phyloP scores from a whole-genome alignment of 2,888 invertebrate genomes.

The Melipona bicolor region DNA sequence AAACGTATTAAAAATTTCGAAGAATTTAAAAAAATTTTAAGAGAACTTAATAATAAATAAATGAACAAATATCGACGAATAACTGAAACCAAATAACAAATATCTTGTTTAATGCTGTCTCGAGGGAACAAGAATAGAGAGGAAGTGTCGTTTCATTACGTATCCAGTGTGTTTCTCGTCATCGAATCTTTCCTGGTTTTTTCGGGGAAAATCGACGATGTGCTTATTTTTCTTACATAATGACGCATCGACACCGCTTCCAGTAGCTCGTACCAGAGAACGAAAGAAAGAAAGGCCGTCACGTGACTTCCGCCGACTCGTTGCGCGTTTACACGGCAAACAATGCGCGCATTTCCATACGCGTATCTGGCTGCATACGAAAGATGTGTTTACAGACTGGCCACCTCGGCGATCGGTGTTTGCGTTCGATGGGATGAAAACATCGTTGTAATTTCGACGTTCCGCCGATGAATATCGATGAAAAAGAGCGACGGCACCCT shows the following conservation, averaged over 20 bases:
- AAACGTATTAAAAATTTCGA: too few species aligned
- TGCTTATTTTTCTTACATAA: conserved; percentile 48
- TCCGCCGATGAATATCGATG: conserved; percentile 18
- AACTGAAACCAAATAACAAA: too few species aligned
- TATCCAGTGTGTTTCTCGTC: too few species aligned
- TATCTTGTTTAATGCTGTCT: too few species aligned
- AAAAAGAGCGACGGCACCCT: not conserved
- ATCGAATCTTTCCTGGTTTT: not conserved
- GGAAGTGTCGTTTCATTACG: too few species aligned
- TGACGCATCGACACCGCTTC: conserved; percentile 66
- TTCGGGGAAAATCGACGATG: not conserved
- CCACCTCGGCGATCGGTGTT: conserved; percentile 17
- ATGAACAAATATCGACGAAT: too few species aligned
- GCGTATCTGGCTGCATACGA: conserved; percentile 52
- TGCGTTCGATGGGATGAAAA: conserved; percentile 32
- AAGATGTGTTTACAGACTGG: conserved; percentile 27
- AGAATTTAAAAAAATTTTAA: too few species aligned
- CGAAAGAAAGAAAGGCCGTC: conserved; percentile 55
- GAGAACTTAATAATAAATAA: too few species aligned
- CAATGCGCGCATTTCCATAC: conserved; percentile 66
- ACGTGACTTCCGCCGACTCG: conserved; percentile 81
- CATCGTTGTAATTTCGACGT: conserved; percentile 19
- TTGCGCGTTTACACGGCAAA: conserved; percentile 52
- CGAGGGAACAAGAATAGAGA: too few species aligned
- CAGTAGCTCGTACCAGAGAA: conserved; percentile 67